phyloP scores from a whole-genome alignment of 2,888 invertebrate species.

The Scaptomyza flava region DNA sequence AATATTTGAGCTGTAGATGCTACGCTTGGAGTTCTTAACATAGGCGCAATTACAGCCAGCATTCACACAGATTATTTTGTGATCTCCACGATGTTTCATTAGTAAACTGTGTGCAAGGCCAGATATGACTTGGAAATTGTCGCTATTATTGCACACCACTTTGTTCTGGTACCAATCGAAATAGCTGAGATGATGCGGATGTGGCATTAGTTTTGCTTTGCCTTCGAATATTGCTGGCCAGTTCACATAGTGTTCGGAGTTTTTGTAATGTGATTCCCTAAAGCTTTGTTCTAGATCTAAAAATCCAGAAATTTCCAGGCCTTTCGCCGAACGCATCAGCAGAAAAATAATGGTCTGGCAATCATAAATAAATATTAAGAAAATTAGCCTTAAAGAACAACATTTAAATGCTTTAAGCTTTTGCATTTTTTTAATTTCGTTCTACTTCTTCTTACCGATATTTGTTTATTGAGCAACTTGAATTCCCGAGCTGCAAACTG shows the following conservation, averaged over 20 bases:
- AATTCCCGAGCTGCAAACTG: slow-evolving; percentile 52
- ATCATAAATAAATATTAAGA: not conserved
- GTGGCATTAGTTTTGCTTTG: slow-evolving; percentile 32
- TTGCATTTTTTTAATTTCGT: too few species aligned
- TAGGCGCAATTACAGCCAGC: slow-evolving; percentile 37
- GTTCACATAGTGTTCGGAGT: slow-evolving; percentile 18
- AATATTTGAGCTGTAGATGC: slow-evolving; percentile 31
- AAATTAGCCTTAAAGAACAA: too few species aligned
- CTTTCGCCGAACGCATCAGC: slow-evolving; percentile 47
- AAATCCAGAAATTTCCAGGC: slow-evolving; percentile 53
- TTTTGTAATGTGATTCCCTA: slow-evolving; percentile 20
- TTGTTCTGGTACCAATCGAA: slow-evolving; percentile 50
- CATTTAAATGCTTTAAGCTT: too few species aligned
- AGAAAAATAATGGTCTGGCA: slow-evolving; percentile 55
- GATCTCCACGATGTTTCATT: slow-evolving; percentile 55
- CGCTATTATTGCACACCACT: slow-evolving; percentile 37
- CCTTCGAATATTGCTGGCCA: slow-evolving; percentile 60
- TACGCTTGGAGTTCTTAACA: slow-evolving; percentile 25
- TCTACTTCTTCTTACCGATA: slow-evolving; percentile 36
- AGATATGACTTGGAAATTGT: slow-evolving; percentile 38
- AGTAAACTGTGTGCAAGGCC: slow-evolving; percentile 53
- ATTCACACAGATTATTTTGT: slow-evolving; percentile 57
- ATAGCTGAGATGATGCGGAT: slow-evolving; percentile 46
- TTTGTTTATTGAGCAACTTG: slow-evolving; percentile 32
- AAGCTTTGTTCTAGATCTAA: slow-evolving; percentile 60